Evolutionary conservation across 1,140 invertebrate species (phyloP).

Genomic region (Drosophila parabipectinata): DNA sequence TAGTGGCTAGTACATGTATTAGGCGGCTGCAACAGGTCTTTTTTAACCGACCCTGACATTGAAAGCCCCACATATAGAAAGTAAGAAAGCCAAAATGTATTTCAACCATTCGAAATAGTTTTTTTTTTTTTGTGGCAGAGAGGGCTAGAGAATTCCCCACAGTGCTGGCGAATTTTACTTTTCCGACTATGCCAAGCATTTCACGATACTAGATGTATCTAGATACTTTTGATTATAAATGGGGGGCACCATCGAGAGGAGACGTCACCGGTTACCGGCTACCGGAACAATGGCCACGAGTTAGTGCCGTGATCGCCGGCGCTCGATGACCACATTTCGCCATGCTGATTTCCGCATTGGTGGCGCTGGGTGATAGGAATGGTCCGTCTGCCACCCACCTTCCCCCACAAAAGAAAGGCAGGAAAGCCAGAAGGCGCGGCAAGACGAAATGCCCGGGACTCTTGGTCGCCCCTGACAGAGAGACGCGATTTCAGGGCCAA

Average conservation of each 20-base stretch:
- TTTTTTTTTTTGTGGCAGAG: neutral
- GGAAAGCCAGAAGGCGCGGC: constrained; percentile 31
- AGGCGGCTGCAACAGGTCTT: constrained; percentile 19
- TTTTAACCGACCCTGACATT: constrained; percentile 54
- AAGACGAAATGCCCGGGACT: constrained; percentile 22
- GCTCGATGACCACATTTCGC: constrained; percentile 25
- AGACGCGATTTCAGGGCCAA: constrained; percentile 46
- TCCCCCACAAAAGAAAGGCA: neutral
- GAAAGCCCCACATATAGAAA: constrained; percentile 44
- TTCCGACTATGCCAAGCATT: constrained; percentile 43
- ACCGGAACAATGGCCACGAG: constrained; percentile 65
- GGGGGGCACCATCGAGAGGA: neutral
- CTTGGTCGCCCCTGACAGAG: constrained; percentile 28
- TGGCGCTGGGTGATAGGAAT: constrained; percentile 1
- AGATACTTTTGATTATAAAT: constrained; percentile 17
- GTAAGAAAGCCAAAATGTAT: constrained; percentile 51
- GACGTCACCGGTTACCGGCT: constrained; percentile 61
- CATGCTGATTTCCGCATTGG: constrained; percentile 31
- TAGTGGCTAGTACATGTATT: constrained; percentile 6
- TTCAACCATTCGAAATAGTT: neutral
- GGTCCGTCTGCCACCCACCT: constrained; percentile 7
- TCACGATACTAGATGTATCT: constrained; percentile 25
- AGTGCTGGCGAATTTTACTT: constrained; percentile 33
- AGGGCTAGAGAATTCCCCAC: constrained; percentile 29
- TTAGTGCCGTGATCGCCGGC: constrained; percentile 49